Conservation (phyloP, 2,888 invertebrate species). For the Noctua janthe region DNA sequence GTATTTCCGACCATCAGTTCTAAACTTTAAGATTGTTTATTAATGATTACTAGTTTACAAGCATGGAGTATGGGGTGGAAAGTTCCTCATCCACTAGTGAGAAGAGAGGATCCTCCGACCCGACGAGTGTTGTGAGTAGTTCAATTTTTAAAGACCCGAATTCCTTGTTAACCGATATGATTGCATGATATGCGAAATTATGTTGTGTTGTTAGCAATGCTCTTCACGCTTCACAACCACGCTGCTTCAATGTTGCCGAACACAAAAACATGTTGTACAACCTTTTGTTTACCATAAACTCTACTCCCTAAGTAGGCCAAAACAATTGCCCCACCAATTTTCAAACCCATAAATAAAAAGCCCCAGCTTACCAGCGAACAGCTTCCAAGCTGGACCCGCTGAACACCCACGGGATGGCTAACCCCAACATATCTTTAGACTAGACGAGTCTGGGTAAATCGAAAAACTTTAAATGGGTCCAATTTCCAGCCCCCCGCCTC, state of each 20-base stretch:
- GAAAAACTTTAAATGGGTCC: slow-evolving; percentile 88
- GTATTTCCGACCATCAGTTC: not conserved
- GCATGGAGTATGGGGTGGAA: not conserved
- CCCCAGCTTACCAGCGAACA: slow-evolving; percentile 39
- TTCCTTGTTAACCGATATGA: not conserved
- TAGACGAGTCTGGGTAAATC: slow-evolving; percentile 82
- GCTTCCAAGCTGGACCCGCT: slow-evolving; percentile 29
- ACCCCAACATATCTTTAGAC: slow-evolving; percentile 71
- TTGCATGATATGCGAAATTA: not conserved
- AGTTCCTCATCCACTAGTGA: not conserved
- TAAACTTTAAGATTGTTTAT: not conserved
- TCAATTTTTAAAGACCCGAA: not conserved
- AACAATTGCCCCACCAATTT: slow-evolving; percentile 23
- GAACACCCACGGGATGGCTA: slow-evolving; percentile 63
- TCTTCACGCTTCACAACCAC: not conserved
- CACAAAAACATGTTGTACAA: not conserved
- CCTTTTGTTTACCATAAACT: not conserved
- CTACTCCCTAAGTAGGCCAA: not conserved
- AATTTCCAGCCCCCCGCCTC: slow-evolving; percentile 72
- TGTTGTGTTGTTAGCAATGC: not conserved
- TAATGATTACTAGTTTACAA: not conserved
- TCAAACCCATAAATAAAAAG: slow-evolving; percentile 35
- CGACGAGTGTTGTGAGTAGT: not conserved
- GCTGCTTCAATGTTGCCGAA: not conserved
- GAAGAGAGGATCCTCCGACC: not conserved